Conservation (phyloP, 1,140 invertebrate genomes). For the Aphaenogaster rudis region DNA sequence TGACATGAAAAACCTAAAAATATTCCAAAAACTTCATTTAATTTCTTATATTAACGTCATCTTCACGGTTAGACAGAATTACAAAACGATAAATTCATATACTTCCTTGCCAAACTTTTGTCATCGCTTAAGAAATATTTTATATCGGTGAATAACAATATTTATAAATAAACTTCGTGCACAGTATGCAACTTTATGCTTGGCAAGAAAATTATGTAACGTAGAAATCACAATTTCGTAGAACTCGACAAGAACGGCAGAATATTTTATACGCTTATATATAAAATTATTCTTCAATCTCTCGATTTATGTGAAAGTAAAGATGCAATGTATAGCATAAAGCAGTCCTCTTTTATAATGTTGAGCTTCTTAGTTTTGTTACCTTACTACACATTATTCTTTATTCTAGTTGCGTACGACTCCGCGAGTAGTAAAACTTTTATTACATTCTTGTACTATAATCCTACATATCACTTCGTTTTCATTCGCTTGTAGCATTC, state of each 20-base stretch:
- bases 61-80: neutral
- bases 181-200: neutral
- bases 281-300: neutral
- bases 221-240: neutral
- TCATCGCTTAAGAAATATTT: neutral
- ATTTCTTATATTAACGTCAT: neutral
- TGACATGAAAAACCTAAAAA: neutral
- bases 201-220: neutral
- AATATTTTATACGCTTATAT: neutral
- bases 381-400: neutral
- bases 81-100: neutral
- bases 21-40: neutral
- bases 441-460: conserved; percentile 11
- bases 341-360: neutral
- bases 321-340: neutral
- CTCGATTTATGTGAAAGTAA: neutral
- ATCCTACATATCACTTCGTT: neutral
- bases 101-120: neutral
- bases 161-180: neutral
- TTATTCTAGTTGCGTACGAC: neutral
- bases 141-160: neutral
- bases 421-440: conserved; percentile 24
- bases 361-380: conserved; percentile 23
- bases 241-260: neutral
- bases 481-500: neutral